phyloP scores from a whole-genome alignment of 2,888 invertebrate species.

The Scaptomyza parva region DNA sequence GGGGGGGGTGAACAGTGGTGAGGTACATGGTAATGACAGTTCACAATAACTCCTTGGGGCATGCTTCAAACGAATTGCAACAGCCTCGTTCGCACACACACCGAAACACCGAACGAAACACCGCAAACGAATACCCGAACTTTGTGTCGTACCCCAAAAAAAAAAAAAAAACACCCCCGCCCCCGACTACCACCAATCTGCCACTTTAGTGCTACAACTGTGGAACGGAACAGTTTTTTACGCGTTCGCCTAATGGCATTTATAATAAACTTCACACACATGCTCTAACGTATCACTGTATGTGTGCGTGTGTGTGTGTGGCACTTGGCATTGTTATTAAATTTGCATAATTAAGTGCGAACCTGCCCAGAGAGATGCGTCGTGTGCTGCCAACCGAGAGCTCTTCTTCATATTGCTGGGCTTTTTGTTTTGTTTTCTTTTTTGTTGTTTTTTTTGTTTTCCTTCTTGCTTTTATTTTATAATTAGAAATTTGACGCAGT shows the following conservation, averaged over 20 bases:
- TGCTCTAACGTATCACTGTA: slow-evolving; percentile 5
- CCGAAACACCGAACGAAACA: neutral
- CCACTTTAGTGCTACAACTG: neutral
- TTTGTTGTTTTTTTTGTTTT: slow-evolving; percentile 6
- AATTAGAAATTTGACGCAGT: slow-evolving; percentile 54
- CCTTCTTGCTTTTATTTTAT: slow-evolving; percentile 37
- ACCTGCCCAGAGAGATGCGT: slow-evolving; percentile 47
- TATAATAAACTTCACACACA: slow-evolving; percentile 55
- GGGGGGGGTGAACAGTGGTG: neutral
- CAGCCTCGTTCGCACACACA: slow-evolving; percentile 12
- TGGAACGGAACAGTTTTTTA: slow-evolving; percentile 16
- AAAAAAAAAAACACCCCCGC: neutral
- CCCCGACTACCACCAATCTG: neutral
- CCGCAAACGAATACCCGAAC: too few relatives aligned
- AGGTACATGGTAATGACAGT: slow-evolving; percentile 22
- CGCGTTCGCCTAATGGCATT: slow-evolving; percentile 62
- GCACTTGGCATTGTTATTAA: slow-evolving; percentile 71
- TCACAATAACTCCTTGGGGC: slow-evolving; percentile 67
- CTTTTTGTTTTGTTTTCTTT: slow-evolving; percentile 5
- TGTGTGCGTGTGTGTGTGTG: slow-evolving; percentile 23
- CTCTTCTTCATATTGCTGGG: slow-evolving; percentile 17
- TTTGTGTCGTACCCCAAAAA: slow-evolving; percentile 5
- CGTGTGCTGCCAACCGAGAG: slow-evolving; percentile 23
- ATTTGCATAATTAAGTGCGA: slow-evolving; percentile 77
- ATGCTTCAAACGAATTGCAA: slow-evolving; percentile 71